Conservation (phyloP, 2,888 invertebrate genomes). For the Calliopum simillimum region DNA sequence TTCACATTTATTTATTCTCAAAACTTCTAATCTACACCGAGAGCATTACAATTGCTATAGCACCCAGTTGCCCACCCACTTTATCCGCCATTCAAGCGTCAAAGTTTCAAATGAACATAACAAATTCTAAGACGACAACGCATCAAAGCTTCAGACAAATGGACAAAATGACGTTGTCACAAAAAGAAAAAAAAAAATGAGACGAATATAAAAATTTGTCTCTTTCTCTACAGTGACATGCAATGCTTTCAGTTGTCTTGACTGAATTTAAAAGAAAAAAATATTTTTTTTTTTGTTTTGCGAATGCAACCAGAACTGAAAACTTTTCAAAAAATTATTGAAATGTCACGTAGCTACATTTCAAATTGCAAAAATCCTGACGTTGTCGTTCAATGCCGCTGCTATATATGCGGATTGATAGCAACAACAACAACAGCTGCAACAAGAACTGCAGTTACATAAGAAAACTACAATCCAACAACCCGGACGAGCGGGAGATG, state of each 20-base stretch:
- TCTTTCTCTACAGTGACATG: background rate
- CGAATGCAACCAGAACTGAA: slow-evolving; percentile 43
- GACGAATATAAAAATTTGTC: slow-evolving; percentile 9
- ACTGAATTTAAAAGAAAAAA: slow-evolving; percentile 21
- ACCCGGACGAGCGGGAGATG: background rate
- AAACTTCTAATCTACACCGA: background rate
- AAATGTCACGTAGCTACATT: slow-evolving; percentile 67
- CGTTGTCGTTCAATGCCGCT: slow-evolving; percentile 64
- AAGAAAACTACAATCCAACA: slow-evolving; percentile 46
- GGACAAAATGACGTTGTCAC: slow-evolving; percentile 64
- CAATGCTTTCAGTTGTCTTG: slow-evolving; percentile 8
- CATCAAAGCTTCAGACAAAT: slow-evolving; percentile 56
- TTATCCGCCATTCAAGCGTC: slow-evolving; percentile 62
- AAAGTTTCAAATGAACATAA: slow-evolving; percentile 64
- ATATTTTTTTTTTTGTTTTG: slow-evolving; percentile 30
- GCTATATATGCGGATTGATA: slow-evolving; percentile 59
- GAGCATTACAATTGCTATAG: background rate
- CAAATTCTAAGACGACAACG: slow-evolving; percentile 56
- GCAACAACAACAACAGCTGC: slow-evolving; percentile 47
- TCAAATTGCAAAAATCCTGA: slow-evolving; percentile 67
- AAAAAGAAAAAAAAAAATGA: slow-evolving; percentile 43
- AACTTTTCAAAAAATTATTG: slow-evolving; percentile 67
- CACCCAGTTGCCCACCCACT: background rate
- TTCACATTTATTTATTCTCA: background rate
- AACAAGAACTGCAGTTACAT: slow-evolving; percentile 24